Evolutionary conservation across 2,113 vertebrate genomes (phyloP).

Genomic region (Cettia cetti): DNA sequence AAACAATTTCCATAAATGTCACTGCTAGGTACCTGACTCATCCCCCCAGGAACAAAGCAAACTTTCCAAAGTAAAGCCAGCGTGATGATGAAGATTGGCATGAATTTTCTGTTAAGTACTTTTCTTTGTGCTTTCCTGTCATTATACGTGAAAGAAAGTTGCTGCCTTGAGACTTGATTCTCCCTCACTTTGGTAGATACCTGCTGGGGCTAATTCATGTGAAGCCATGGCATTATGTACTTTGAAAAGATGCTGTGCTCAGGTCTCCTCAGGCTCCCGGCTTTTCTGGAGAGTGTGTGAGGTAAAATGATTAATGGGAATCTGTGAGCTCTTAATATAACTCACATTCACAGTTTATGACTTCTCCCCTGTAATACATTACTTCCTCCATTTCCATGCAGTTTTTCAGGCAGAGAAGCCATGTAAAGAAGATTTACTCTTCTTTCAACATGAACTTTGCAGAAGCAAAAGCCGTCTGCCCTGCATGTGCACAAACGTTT

Average conservation of each 20-base stretch:
- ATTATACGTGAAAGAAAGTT: neutral
- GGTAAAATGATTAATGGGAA: neutral
- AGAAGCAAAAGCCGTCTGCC: neutral
- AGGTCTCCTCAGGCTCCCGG: neutral
- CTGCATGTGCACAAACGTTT: neutral
- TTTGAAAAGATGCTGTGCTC: neutral
- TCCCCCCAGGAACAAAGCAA: neutral
- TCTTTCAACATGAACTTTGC: neutral
- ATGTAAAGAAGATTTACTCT: neutral
- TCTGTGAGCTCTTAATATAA: neutral
- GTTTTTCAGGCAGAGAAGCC: neutral
- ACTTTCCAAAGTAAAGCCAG: neutral
- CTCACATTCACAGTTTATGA: neutral
- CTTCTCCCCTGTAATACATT: neutral
- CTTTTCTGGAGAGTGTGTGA: neutral
- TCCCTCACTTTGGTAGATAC: neutral
- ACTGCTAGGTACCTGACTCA: neutral
- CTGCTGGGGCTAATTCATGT: neutral
- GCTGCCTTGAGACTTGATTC: neutral
- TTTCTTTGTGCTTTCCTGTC: neutral
- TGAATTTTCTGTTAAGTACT: neutral
- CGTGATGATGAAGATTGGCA: neutral
- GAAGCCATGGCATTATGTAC: neutral
- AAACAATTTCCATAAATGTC: constrained; percentile 5
- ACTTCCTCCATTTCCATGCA: neutral